Evolutionary conservation across 2,113 vertebrate species (phyloP), one percentile per base, ranked within the genome.

Genomic region (Sylvilagus bachmani): DNA sequence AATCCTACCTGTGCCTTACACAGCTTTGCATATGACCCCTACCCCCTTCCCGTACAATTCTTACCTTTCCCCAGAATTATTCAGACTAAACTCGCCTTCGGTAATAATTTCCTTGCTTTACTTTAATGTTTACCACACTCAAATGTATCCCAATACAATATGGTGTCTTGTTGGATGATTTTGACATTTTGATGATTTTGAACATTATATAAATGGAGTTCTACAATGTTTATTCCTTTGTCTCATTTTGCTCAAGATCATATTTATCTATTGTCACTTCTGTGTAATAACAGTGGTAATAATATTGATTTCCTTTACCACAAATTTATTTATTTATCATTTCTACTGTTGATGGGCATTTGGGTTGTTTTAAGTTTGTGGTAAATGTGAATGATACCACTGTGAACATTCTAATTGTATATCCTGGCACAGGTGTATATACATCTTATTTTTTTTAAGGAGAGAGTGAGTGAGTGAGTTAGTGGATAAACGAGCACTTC

Each of bases 61-160:
- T 55, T 73, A 77, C 36, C 29, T 81, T 62, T 17, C 4, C 11
- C 38, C 4, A 51, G 69, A 71, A 55, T 49, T 44, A 86, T 21
- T 64, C 22, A 24, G 6, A 36, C 16, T 13, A 9, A 22, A 49
- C 14, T 49, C 61, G 55, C 14, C 58, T 92, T 38, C 14, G 33
- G 27, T 19, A 74, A 66, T 87, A 24, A 9, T 79, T 77, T 79
- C 27, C 69, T 93, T 88, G 51, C 70, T 92, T 89, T 88, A 33
- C 58, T 31, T 61, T 36, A 69, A 53, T 61, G 67, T 82, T 84
- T 58, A 49, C 4, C 38, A 36, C 3, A 22, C 3, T 6, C 74
- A 86, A 33, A 38, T 61, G 38, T 16, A 66, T 74, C 27, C 24
- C 64, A n/a, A 86, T 86, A 61, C 33, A 69, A 17, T 27, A n/a